Evolutionary conservation across 1,140 invertebrate genomes (phyloP), one percentile per base, ranked within the genome.

Genomic region (Batillaria attramentaria): DNA sequence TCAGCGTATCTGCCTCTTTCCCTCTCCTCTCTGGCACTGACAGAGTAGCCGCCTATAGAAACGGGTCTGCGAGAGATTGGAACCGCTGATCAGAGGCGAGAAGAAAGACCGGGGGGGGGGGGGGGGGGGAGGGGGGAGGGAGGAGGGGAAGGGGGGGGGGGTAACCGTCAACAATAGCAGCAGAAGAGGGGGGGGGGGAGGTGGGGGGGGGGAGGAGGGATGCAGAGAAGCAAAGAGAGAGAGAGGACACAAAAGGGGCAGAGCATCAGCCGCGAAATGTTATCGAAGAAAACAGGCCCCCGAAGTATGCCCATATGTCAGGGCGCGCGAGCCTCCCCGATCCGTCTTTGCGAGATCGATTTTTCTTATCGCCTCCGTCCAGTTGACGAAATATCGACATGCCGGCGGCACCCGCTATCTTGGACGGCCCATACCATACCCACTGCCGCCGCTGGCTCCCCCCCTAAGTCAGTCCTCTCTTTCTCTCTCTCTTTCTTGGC

Each of bases 331-430:
- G 39, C 50, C 60, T 39, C 35, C 60, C 54, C 28, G 69, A 46
- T 72, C 35, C 46, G 50, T 41, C 73, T 75, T 57, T 54, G n/a
- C 28, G 28, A 39, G n/a, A 75, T 75, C 73, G 60, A 75, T 75
- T 75, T 62, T 62, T 62, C 73, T 75, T 75, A 75, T 75, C 73
- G 60, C 73, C 62, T 75, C 73, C 57, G 50, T 75, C 35, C 73
- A 75, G 73, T 57, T 60, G 73, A 60, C 73, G 73, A 62, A 75
- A 35, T 75, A 75, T 75, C 73, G 73, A 75, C 73, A 75, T 33
- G 33, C 68, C 68, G 35, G 31, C 24, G 65, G 65, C 42, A 43
- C 66, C n/a, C 28, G 76, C 42, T 50, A 50, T 50, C 46, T 13
- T 8, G 46, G 24, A 50, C 10, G 46, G 46, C 10, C 10, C 46